A percentile compares a stretch with the other conserved stretches of the same genome.
phyloP scores from a whole-genome alignment of 1,140 invertebrate species.

The Chionoecetes opilio region DNA sequence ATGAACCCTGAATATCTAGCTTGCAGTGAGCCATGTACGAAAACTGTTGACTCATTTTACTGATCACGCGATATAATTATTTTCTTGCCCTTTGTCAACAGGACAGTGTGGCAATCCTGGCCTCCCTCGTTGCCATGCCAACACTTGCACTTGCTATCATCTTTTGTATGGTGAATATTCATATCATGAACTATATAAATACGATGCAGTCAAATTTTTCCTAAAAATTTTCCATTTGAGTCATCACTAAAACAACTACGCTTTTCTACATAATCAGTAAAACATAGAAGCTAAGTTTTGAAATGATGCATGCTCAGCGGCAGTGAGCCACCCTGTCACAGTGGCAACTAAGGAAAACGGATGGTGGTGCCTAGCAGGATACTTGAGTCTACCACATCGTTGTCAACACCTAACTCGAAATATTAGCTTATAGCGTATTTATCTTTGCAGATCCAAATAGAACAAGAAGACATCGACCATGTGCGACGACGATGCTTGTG shows the following conservation, averaged over 20 bases:
- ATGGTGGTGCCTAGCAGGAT: no score
- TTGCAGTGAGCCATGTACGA: neutral
- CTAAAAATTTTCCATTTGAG: no score
- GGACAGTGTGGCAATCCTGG: neutral
- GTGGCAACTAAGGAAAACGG: neutral
- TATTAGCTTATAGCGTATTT: neutral
- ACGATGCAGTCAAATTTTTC: no score
- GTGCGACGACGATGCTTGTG: conserved; percentile 45
- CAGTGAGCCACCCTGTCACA: neutral
- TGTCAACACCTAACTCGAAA: no score
- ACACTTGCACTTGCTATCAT: no score
- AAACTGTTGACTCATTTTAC: neutral
- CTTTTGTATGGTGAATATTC: no score
- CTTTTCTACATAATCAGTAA: no score
- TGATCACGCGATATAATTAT: neutral
- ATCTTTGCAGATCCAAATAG: conserved; percentile 33
- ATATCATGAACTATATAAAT: no score
- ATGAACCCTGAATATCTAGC: neutral
- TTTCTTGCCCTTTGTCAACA: neutral
- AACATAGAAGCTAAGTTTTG: no score
- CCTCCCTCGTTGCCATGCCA: neutral
- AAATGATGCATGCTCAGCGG: neutral
- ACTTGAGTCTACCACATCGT: no score
- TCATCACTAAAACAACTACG: neutral
- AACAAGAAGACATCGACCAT: conserved; percentile 2